A percentile compares a stretch with the other conserved stretches of the same genome.
These are phyloP conservation scores for Bombycilla garrulus DNA, from an alignment of 2,113 vertebrate genomes.

Conservation along the genomic window DNA sequence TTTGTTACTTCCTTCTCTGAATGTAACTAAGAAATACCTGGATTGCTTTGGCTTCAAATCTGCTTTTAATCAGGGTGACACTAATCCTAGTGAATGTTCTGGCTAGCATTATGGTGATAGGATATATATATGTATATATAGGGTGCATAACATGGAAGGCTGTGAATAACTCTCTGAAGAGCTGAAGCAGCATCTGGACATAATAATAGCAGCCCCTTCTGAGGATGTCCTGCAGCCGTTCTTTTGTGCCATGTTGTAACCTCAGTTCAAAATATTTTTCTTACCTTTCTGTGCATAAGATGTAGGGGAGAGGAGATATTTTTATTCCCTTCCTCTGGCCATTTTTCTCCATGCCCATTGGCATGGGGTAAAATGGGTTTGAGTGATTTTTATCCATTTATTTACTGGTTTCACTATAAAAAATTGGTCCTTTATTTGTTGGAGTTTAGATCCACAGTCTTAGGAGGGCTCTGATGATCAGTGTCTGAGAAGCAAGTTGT, in stretches of 20 bases:
- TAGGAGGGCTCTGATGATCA: neutral
- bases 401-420: neutral
- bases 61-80: neutral
- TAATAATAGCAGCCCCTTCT: neutral
- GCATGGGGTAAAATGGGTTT: neutral
- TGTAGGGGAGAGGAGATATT: neutral
- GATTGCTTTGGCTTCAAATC: neutral
- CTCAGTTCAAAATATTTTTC: neutral
- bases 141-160: neutral
- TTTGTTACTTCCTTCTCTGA: neutral
- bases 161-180: neutral
- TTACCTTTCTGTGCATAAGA: neutral
- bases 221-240: neutral
- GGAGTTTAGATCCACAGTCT: neutral
- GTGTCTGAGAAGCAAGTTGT: neutral
- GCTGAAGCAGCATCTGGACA: neutral
- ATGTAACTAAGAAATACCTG: neutral
- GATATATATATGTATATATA: neutral
- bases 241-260: neutral
- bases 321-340: neutral
- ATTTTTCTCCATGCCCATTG: neutral
- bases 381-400: neutral
- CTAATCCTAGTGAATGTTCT: neutral
- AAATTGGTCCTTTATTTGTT: neutral
- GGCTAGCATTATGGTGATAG: neutral